phyloP scores from a whole-genome alignment of 2,113 vertebrate species.

The Oryzias javanicus region DNA sequence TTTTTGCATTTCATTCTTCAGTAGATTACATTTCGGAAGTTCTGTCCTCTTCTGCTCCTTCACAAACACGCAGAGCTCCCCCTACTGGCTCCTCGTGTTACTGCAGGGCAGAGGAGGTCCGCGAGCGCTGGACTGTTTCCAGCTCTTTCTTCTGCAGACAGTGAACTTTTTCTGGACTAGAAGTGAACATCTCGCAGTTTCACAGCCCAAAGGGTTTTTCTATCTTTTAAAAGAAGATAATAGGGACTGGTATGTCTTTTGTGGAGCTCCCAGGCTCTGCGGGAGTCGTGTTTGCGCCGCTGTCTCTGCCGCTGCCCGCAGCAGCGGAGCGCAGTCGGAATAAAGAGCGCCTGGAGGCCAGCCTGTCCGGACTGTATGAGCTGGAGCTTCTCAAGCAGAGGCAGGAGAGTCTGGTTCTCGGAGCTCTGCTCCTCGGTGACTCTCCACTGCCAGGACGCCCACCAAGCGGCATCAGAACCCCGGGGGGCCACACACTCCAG shows the following conservation, averaged over 20 bases:
- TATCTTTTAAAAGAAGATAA: too few species aligned
- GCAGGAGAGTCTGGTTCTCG: conserved; percentile 65
- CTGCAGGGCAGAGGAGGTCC: too few species aligned
- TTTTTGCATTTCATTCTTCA: too few species aligned
- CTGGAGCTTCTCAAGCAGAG: conserved; percentile 73
- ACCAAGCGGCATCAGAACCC: conserved; percentile 1
- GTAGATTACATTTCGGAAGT: too few species aligned
- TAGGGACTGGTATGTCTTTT: conserved; percentile 7
- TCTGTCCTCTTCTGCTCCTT: too few species aligned
- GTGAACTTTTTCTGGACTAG: too few species aligned
- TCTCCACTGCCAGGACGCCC: conserved; percentile 12
- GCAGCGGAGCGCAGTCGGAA: conserved; percentile 69
- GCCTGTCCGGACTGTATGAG: conserved; percentile 71
- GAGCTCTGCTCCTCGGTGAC: conserved; percentile 66
- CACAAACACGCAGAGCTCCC: too few species aligned
- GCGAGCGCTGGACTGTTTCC: too few species aligned
- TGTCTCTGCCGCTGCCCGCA: not conserved
- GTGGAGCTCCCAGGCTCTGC: not conserved
- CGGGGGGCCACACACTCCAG: conserved; percentile 34
- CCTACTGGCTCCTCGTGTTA: too few species aligned
- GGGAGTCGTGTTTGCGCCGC: conserved; percentile 47
- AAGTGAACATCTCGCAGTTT: not conserved
- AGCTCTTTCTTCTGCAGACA: too few species aligned
- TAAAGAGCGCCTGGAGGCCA: conserved; percentile 73
- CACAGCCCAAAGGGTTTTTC: not conserved